These are phyloP conservation scores for Danio kyathit DNA, from an alignment of 2,797 vertebrate genomes.

Conservation along the genomic window DNA sequence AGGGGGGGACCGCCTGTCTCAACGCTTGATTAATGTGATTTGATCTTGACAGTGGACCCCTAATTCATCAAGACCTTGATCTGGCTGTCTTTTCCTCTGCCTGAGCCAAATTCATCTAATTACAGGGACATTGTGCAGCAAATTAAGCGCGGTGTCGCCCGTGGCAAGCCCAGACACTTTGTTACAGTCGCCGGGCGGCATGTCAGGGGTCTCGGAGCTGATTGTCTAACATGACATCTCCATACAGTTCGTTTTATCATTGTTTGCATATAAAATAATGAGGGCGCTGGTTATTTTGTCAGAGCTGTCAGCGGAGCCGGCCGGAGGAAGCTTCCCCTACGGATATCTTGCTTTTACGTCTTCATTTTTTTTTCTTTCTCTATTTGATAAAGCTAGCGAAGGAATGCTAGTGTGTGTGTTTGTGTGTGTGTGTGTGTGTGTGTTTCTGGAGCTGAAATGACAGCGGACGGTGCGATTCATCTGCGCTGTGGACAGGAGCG, in stretches of 20 bases:
- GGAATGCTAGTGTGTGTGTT: conserved; percentile 46
- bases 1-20: conserved; percentile 71
- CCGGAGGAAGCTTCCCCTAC: conserved; percentile 54
- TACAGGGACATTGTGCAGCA: conserved; percentile 84
- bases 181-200: conserved; percentile 74
- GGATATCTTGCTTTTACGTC: conserved; percentile 27
- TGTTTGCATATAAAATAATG: conserved; percentile 83
- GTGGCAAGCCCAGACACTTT: conserved; percentile 77
- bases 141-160: conserved; percentile 87
- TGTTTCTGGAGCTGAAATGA: conserved; percentile 46
- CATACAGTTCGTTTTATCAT: conserved; percentile 75
- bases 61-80: conserved; percentile 89
- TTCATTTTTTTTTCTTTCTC: conserved; percentile 30
- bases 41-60: conserved; percentile 84
- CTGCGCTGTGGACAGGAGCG: conserved; percentile 44
- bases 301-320: conserved; percentile 69
- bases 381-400: conserved; percentile 16
- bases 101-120: conserved; percentile 88
- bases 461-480: conserved; percentile 58
- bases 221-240: conserved; percentile 80
- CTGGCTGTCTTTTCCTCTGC: conserved; percentile 82
- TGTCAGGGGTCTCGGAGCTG: conserved; percentile 82
- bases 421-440: too few relatives aligned
- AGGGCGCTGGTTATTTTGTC: conserved; percentile 76
- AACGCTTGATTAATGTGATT: conserved; percentile 89